Evolutionary conservation across 2,113 vertebrate species (phyloP).

Genomic region (Pterocles orientalis): DNA sequence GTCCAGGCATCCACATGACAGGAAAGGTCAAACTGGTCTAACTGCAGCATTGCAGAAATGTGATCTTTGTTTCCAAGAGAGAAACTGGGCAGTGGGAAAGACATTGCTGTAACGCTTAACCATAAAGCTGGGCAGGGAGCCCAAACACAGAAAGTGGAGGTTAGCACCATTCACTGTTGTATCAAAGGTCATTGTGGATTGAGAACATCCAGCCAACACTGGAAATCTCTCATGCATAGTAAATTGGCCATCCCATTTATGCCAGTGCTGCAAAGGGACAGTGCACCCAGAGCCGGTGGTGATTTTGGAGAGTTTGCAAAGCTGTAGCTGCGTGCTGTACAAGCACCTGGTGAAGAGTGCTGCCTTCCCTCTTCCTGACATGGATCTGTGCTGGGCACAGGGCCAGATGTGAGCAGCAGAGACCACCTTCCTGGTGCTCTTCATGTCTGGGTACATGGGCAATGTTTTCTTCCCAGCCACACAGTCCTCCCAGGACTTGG

Average conservation of each 20-base stretch:
- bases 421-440: neutral
- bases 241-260: neutral
- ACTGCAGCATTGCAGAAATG: conserved; percentile 46
- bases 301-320: neutral
- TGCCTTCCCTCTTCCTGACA: neutral
- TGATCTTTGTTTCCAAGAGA: conserved; percentile 6
- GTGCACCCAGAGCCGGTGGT: neutral
- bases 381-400: neutral
- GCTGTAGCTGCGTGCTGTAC: neutral
- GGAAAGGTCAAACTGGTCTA: conserved; percentile 43
- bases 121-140: conserved; percentile 55
- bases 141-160: conserved; percentile 29
- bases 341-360: neutral
- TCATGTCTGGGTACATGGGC: neutral
- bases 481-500: neutral
- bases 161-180: neutral
- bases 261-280: neutral
- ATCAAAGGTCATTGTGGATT: conserved; percentile 18
- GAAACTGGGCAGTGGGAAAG: neutral
- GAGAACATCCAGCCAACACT: neutral
- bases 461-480: neutral
- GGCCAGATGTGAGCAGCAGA: neutral
- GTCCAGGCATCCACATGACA: neutral
- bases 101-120: conserved; percentile 22
- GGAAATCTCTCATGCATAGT: neutral